Conservation (phyloP, 2,888 invertebrate genomes). For the Drosophila diplacantha region DNA sequence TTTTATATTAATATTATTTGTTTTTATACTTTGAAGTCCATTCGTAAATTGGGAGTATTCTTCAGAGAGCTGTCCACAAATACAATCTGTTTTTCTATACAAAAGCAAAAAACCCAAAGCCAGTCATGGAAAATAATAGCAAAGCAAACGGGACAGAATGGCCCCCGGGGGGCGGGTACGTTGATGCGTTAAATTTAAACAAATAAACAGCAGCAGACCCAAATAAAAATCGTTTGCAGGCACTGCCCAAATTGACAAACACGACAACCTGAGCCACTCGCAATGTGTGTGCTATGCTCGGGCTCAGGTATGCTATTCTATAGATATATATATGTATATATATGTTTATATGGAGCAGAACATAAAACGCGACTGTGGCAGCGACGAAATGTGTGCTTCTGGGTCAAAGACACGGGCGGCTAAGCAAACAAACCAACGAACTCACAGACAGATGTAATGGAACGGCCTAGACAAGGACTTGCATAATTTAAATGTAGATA, state of each 20-base stretch:
- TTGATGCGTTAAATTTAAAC: conserved; percentile 68
- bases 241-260: conserved; percentile 41
- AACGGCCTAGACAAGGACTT: conserved; percentile 53
- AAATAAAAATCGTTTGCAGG: conserved; percentile 56
- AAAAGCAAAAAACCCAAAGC: conserved; percentile 18
- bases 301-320: conserved; percentile 6
- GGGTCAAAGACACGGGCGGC: conserved; percentile 67
- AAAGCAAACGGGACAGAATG: conserved; percentile 41
- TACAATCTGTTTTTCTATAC: conserved; percentile 9
- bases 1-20: not conserved
- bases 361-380: conserved; percentile 47
- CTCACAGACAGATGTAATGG: conserved; percentile 43
- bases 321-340: conserved; percentile 13
- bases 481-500: conserved; percentile 72
- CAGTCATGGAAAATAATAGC: conserved; percentile 54
- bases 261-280: conserved; percentile 50
- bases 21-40: not conserved
- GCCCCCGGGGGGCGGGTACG: conserved; percentile 12
- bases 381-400: conserved; percentile 66
- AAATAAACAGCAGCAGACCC: conserved; percentile 66
- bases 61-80: conserved; percentile 6
- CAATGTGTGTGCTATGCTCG: conserved; percentile 35
- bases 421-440: conserved; percentile 46
- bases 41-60: not conserved
- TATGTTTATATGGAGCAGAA: conserved; percentile 35